A percentile compares a stretch with the other conserved stretches of the same genome.
These are phyloP conservation scores for pig (Sus scrofa) DNA, from an alignment of 2,113 vertebrate species.

Conservation along the genomic window T2T-Sscrofa CM000817.6:165228501-165229000, in stretches of 20 bases:
- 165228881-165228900: background rate
- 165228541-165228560: background rate
- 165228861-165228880: background rate
- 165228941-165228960: slow-evolving; percentile 84
- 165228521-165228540: background rate
- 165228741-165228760: slow-evolving; percentile 8
- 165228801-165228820: background rate
- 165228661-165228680: background rate
- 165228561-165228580: background rate
- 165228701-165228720: background rate
- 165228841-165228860: background rate
- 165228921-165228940: slow-evolving; percentile 34
- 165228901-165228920: background rate
- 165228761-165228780: background rate
- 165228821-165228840: background rate
- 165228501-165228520: background rate
- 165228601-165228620: background rate
- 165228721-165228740: background rate
- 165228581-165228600: background rate
- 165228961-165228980: slow-evolving; percentile 91
- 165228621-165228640: background rate
- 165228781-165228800: background rate
- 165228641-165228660: background rate
- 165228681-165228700: slow-evolving; percentile 17
- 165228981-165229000: slow-evolving; percentile 92